Evolutionary conservation across 2,113 vertebrate genomes (phyloP).

Genomic region (Oncorhynchus keta): DNA sequence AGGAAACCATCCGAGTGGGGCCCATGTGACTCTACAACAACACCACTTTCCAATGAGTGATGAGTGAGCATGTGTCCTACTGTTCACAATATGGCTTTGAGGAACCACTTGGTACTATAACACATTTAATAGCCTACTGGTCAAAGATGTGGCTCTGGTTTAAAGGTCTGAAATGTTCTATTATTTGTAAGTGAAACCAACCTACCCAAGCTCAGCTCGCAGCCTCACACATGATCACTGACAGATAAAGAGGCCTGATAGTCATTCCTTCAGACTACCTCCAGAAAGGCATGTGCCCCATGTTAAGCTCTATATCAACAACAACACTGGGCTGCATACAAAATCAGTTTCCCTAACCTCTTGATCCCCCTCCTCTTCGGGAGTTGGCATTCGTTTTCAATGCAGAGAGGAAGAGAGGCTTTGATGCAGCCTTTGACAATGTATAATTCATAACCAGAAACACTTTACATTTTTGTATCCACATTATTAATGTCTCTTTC

Average conservation of each 20-base stretch:
- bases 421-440: not conserved
- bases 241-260: not conserved
- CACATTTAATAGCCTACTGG: not conserved
- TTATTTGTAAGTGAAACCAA: not conserved
- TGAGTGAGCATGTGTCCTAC: not conserved
- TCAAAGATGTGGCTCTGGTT: not conserved
- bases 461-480: too few relatives aligned
- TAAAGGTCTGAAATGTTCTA: not conserved
- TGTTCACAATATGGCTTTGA: not conserved
- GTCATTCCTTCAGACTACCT: slow-evolving; percentile 1
- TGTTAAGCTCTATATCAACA: not conserved
- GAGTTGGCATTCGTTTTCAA: not conserved
- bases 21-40: slow-evolving; percentile 16
- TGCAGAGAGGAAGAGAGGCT: not conserved
- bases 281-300: not conserved
- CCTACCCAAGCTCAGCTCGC: not conserved
- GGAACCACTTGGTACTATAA: not conserved
- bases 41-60: not conserved
- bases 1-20: too few relatives aligned
- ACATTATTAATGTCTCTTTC: too few relatives aligned
- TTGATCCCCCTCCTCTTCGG: not conserved
- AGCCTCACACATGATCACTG: not conserved
- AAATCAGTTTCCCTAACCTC: not conserved
- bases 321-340: not conserved
- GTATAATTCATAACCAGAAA: not conserved